These are phyloP conservation scores for Cryptotis parvus DNA, from an alignment of 2,113 vertebrate species.

Conservation along the genomic window DNA sequence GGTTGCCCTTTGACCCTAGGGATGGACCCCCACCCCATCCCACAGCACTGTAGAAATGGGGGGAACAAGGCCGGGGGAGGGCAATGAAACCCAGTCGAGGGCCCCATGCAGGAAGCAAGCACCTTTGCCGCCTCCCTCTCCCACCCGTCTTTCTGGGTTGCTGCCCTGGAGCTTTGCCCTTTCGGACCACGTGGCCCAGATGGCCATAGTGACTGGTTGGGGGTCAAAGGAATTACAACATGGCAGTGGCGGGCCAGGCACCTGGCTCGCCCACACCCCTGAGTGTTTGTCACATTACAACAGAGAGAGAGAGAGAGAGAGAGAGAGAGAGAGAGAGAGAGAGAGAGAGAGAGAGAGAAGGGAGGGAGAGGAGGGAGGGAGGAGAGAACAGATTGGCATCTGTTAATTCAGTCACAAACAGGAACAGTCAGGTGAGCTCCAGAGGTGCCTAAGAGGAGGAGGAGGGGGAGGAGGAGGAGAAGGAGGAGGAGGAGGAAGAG, in stretches of 20 bases:
- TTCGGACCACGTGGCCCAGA: not conserved
- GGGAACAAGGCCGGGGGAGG: too few relatives aligned
- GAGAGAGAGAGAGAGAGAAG: too few relatives aligned
- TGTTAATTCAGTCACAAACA: too few relatives aligned
- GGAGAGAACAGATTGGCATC: too few relatives aligned
- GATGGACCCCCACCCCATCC: not conserved
- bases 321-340: constrained; percentile 86
- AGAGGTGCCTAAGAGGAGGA: too few relatives aligned
- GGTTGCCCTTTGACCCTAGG: constrained; percentile 69
- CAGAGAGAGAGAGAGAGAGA: constrained; percentile 89
- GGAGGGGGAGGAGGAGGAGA: too few relatives aligned
- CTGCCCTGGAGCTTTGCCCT: not conserved
- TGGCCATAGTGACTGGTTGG: not conserved
- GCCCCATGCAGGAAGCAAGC: not conserved
- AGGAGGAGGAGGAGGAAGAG: too few relatives aligned
- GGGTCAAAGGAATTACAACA: constrained; percentile 80
- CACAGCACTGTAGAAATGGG: not conserved
- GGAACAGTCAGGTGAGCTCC: too few relatives aligned
- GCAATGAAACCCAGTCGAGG: too few relatives aligned
- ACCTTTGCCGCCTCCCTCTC: not conserved
- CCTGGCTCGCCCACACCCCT: constrained; percentile 92
- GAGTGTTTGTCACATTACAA: constrained; percentile 92
- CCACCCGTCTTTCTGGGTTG: not conserved
- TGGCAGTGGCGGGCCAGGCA: constrained; percentile 81
- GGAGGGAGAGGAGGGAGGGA: too few relatives aligned